Evolutionary conservation across 2,888 invertebrate genomes (phyloP).

Genomic region (Atethmia centrago): DNA sequence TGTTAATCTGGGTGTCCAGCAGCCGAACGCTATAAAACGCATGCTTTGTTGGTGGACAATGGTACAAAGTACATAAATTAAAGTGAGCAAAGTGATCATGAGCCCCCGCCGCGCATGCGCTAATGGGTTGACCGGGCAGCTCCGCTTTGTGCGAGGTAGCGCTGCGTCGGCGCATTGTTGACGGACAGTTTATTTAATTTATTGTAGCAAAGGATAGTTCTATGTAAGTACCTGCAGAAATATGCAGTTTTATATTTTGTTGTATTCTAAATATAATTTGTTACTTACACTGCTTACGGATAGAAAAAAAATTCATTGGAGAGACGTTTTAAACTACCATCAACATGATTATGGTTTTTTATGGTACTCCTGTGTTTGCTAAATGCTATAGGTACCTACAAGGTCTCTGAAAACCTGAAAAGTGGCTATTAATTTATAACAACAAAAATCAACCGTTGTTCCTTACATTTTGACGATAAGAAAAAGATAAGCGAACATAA

Average conservation of each 20-base stretch:
- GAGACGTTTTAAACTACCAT: not conserved
- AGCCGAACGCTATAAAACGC: conserved; percentile 87
- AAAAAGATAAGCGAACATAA: no score
- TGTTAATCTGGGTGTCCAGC: conserved; percentile 90
- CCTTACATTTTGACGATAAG: no score
- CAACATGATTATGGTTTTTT: not conserved
- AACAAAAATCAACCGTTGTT: not conserved
- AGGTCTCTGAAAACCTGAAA: not conserved
- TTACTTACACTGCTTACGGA: not conserved
- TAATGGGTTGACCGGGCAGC: conserved; percentile 88
- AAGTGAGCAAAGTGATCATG: conserved; percentile 87
- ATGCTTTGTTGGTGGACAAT: conserved; percentile 77
- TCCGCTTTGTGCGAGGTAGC: conserved; percentile 56
- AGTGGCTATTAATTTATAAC: no score
- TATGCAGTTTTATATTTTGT: conserved; percentile 20
- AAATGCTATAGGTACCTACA: not conserved
- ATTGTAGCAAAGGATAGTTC: conserved; percentile 61
- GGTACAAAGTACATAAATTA: conserved; percentile 90
- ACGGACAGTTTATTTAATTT: conserved; percentile 70
- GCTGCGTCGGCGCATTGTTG: conserved; percentile 58
- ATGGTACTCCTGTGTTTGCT: not conserved
- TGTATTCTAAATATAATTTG: not conserved
- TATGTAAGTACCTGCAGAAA: conserved; percentile 48
- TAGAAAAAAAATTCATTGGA: not conserved
- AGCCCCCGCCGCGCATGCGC: conserved; percentile 83